These are phyloP conservation scores for Callimorpha dominula DNA, from an alignment of 2,888 invertebrate genomes.

Conservation along the genomic window DNA sequence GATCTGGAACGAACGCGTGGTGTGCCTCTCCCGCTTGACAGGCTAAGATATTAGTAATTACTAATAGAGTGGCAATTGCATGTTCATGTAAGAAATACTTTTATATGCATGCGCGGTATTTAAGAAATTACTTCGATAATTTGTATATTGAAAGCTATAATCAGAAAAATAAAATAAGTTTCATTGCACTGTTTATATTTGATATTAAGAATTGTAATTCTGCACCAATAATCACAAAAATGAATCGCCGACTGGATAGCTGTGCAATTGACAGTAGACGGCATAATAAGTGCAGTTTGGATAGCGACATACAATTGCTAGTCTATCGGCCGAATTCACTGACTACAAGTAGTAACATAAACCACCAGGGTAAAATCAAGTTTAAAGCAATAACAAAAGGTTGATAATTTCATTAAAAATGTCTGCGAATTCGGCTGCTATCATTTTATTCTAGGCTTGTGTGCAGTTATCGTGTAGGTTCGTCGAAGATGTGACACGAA, in stretches of 20 bases:
- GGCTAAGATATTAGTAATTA: conserved; percentile 27
- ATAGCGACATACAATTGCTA: conserved; percentile 44
- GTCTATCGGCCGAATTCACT: conserved; percentile 47
- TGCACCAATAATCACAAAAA: not conserved
- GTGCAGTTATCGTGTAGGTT: conserved; percentile 64
- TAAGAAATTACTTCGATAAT: not conserved
- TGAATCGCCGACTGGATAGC: not conserved
- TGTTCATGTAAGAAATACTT: conserved; percentile 42
- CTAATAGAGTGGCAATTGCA: conserved; percentile 63
- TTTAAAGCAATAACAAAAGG: conserved; percentile 33
- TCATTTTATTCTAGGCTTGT: conserved; percentile 64
- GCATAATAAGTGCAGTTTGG: not conserved
- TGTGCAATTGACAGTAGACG: not conserved
- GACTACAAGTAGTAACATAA: conserved; percentile 22
- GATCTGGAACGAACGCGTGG: conserved; percentile 11
- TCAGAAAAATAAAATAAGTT: not conserved
- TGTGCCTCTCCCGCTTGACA: conserved; percentile 26
- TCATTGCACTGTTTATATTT: not conserved
- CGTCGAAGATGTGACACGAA: conserved; percentile 27
- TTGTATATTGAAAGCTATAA: conserved; percentile 1
- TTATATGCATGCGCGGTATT: conserved; percentile 5
- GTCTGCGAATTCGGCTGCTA: conserved; percentile 51
- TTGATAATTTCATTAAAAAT: conserved; percentile 31
- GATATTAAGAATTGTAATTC: not conserved
- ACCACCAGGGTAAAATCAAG: conserved; percentile 40